Base-by-base conservation (phyloP, 2,797 vertebrate genomes). In the Crypturellus tataupa region DNA sequence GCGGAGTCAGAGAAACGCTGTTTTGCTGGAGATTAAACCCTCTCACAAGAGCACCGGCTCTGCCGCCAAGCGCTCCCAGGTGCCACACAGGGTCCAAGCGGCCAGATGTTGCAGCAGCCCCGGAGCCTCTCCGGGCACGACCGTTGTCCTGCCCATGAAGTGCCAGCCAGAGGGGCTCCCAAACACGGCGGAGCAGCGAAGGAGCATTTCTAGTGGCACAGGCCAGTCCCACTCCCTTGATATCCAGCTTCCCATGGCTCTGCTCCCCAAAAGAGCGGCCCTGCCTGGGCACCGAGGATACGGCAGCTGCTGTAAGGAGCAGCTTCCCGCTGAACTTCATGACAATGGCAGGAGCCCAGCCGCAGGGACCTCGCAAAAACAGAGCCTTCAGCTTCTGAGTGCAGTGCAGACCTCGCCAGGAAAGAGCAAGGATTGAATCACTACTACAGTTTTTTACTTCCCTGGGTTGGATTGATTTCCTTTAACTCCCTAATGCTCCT, bases 121-220 rank as follows among this genome's bases (percentile, higher is more conserved):
- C 21, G 9, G n/a, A 6, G 46, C 24, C 46, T 31, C 62, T n/a
- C 42, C 71, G 58, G 65, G 7, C 60, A 24, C 0, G 0, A 6
- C 25, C 59, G 19, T 25, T 42, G 21, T 14, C 67, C 24, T 6
- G 16, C 5, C 7, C 29, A 33, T 10, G 9, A 77, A 80, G 44
- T 3, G 62, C 24, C 31, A 62, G 9, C 29, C 47, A 55, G 53
- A 31, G 27, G 16, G 49, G 31, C 9, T 37, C 58, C 37, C 37
- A 85, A 65, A 0, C 29, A 18, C 3, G 5, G 31, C 33, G 2
- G 3, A 35, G 44, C 5, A 60, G n/a, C 47, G 6, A 65, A 49
- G 0, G 27, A 21, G 6, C 20, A 37, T 69, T 42, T 84, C 27
- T 73, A 68, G 29, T 8, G 24, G 24, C 39, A 12, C 1, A 10